Percentiles rank a stretch among this genome's conserved stretches.
phyloP scores from a whole-genome alignment of 1,140 invertebrate genomes.

The Hirudo medicinalis region DNA sequence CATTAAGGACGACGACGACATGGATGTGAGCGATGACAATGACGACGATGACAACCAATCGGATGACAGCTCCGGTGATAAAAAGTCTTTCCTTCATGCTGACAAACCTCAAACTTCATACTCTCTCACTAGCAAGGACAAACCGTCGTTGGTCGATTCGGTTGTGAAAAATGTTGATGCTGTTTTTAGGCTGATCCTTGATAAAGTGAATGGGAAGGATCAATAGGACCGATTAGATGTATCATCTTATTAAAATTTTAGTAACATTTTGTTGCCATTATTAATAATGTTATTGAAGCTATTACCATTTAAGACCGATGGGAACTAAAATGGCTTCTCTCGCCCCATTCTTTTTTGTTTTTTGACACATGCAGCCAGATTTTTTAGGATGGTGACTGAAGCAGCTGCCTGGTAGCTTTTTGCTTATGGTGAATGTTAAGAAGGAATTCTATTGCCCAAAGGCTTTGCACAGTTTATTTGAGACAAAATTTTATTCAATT shows the following conservation, averaged over 20 bases:
- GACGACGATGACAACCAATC: not conserved
- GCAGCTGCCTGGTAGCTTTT: no score
- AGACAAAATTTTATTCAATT: no score
- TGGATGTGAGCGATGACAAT: not conserved
- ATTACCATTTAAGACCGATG: not conserved
- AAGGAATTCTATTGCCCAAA: no score
- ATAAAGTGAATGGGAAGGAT: no score
- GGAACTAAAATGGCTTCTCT: no score
- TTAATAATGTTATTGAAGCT: not conserved
- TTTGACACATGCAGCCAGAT: no score
- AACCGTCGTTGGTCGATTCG: not conserved
- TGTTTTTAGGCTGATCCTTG: not conserved
- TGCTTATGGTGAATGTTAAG: no score
- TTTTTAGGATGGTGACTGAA: no score
- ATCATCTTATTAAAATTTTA: conserved; percentile 5
- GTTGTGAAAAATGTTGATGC: conserved; percentile 16
- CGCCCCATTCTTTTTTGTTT: no score
- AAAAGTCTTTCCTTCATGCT: no score
- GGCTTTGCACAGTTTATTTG: no score
- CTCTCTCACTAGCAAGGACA: not conserved
- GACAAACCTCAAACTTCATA: not conserved
- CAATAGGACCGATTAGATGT: no score
- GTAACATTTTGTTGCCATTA: not conserved
- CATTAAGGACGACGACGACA: not conserved
- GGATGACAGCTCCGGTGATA: not conserved